Evolutionary conservation across 2,113 vertebrate species (phyloP), one percentile per base, ranked within the genome.

Genomic region (Apodemus speciosus): DNA sequence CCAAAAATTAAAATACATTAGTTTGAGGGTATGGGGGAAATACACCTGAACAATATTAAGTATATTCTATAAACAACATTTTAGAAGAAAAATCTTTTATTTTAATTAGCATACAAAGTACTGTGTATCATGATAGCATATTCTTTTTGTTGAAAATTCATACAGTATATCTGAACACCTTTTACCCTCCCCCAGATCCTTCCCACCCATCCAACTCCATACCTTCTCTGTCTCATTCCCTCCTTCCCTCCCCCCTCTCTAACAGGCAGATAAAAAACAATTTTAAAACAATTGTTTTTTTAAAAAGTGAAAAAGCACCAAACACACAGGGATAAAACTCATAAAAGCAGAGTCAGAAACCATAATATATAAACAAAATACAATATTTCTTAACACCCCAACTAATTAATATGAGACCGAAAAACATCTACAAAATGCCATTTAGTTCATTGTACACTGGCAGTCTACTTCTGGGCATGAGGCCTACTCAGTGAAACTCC

Each of bases 81-180:
- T 96, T 91, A 92, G 90, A 94, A 64, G 25, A 79, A 95, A 95
- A 87, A 53, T 81, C 27, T 38, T 80, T 64, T 81, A 35, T 51
- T n/a, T 68, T 69, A 69, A 68, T 51, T 85, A 68, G 32, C 64
- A 51, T 51, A 68, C 13, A 85, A 85, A 85, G 62, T 85, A 51
- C 46, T 85, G 15, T 23, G 43, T n/a, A 49, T 85, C 32, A 85
- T 66, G 1, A 49, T 66, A 62, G 27, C 27, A 66, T 85, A 66
- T 85, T 49, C 43, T 81, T 81, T 83, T 43, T 83, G 40, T 58
- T 83, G 38, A 62, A 81, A 81, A 60, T 81, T 60, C 23, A 81
- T 56, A 60, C 1, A 80, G 21, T 80, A 58, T 58, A 81, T 60
- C 79, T 60, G n/a, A 60, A 40, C 53, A 62, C 2, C 16, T 15